Base-by-base conservation (phyloP, 2,888 invertebrate species). In the Smittia sp. region DNA sequence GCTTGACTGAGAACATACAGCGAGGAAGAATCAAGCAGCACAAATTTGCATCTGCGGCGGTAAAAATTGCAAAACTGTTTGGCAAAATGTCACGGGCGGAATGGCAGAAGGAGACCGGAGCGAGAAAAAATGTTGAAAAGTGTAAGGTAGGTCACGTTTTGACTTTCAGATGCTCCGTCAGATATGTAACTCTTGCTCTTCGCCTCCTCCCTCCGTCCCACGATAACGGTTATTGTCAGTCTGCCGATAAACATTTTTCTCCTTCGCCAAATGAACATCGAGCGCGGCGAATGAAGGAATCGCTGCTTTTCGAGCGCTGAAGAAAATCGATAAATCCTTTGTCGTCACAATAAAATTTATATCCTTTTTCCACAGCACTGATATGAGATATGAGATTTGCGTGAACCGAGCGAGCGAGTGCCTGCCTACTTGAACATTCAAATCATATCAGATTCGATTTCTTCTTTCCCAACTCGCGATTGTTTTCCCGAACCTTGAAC, bases 311-410 rank as follows among this genome's bases (percentile, higher is more conserved):
- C 46, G 15, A 2, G 9, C 4, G 32, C 32, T 32, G 32, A n/a
- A 46, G 46, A 46, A 32, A 58, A 58, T 58, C 58, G 58, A 58
- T 58, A 58, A 58, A 58, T 58, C 58, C 58, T 58, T 58, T 58
- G 58, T 58, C 58, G 58, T 58, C 58, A 58, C 58, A 18, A 58
- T 58, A 58, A 58, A 58, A 58, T 58, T 58, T 58, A 58, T 58
- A 22, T 58, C 58, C 22, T 18, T 58, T 58, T 58, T 22, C n/a
- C 58, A 9, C 22, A 18, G 58, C 58, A 58, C 1, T 58, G 58
- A 58, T 58, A 58, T 58, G 22, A 58, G 58, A 58, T 58, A 9
- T 58, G 58, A 15, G 46, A 46, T 46, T 46, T 46, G 46, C 46
- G 15, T 46, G 46, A 46, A 58, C 15, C 46, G 2, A n/a, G 46